Evolutionary conservation across 2,113 vertebrate species (phyloP).

Genomic region (Oryzias woworae): DNA sequence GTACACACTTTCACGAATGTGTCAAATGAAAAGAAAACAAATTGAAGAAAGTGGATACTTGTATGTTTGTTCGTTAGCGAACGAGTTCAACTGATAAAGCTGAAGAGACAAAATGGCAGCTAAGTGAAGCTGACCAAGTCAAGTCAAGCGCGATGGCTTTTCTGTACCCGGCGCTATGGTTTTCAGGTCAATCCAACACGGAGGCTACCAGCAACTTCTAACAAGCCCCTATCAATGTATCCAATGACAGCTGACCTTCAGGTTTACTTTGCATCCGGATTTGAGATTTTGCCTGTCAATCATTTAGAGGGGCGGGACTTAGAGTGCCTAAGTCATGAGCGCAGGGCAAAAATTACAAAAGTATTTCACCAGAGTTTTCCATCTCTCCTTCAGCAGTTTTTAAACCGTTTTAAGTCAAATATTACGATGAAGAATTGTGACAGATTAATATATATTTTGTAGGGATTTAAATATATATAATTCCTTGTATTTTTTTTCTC

Average conservation of each 20-base stretch:
- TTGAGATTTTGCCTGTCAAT: neutral
- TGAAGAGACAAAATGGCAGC: constrained; percentile 67
- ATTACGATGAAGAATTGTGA: no score
- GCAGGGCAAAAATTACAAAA: neutral
- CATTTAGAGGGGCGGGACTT: neutral
- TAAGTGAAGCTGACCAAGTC: constrained; percentile 18
- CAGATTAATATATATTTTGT: no score
- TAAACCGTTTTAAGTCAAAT: no score
- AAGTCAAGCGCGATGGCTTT: neutral
- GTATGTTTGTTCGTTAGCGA: neutral
- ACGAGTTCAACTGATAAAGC: constrained; percentile 4
- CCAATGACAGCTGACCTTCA: neutral
- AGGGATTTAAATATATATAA: no score
- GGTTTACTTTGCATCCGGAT: accelerated
- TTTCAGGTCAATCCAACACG: constrained; percentile 8
- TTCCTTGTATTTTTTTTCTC: no score
- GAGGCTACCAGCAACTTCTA: accelerated
- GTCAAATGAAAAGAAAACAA: neutral
- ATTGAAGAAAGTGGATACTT: neutral
- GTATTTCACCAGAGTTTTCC: neutral
- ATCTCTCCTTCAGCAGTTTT: neutral
- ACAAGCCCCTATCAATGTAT: neutral
- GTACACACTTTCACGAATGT: neutral
- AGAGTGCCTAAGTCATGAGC: neutral
- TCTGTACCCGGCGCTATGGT: neutral